Percentiles rank a stretch among this genome's conserved stretches.
Evolutionary conservation across 2,113 vertebrate genomes (phyloP).

Genomic region (Dasypus novemcinctus): DNA sequence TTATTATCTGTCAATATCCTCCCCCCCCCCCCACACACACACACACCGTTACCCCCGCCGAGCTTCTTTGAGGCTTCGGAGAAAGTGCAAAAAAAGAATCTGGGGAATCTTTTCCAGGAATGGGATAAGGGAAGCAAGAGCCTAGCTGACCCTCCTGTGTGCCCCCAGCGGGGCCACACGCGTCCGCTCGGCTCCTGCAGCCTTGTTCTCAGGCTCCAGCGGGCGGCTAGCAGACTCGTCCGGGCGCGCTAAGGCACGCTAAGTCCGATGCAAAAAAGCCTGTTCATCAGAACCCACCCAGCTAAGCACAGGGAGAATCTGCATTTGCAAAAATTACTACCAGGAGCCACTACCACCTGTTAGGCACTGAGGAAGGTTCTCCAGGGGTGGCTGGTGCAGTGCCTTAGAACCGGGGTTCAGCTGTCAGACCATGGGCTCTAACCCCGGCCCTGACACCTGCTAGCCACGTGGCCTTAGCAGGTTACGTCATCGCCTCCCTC

Average conservation of each 20-base stretch:
- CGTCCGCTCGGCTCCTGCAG: neutral
- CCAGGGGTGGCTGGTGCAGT: neutral
- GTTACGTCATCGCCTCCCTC: neutral
- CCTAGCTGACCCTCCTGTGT: neutral
- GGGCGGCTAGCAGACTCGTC: neutral
- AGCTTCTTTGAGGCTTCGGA: neutral
- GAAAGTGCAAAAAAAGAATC: neutral
- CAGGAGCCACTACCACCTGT: neutral
- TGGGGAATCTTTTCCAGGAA: neutral
- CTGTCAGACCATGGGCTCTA: neutral
- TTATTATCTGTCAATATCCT: neutral
- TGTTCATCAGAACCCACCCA: neutral
- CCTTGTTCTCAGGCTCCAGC: neutral
- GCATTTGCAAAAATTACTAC: neutral
- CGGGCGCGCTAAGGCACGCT: neutral
- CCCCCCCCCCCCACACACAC: too few relatives aligned
- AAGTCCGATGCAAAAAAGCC: neutral
- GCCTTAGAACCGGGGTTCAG: neutral
- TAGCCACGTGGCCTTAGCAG: neutral
- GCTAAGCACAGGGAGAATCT: conserved; percentile 7
- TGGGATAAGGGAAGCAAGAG: neutral
- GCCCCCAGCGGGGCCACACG: fast-evolving
- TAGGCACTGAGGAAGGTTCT: neutral
- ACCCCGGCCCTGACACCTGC: neutral
- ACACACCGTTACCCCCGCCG: too few relatives aligned